Evolutionary conservation across 2,888 invertebrate species (phyloP), one percentile per base, ranked within the genome.

Genomic region (Zaprionus obscuricornis): DNA sequence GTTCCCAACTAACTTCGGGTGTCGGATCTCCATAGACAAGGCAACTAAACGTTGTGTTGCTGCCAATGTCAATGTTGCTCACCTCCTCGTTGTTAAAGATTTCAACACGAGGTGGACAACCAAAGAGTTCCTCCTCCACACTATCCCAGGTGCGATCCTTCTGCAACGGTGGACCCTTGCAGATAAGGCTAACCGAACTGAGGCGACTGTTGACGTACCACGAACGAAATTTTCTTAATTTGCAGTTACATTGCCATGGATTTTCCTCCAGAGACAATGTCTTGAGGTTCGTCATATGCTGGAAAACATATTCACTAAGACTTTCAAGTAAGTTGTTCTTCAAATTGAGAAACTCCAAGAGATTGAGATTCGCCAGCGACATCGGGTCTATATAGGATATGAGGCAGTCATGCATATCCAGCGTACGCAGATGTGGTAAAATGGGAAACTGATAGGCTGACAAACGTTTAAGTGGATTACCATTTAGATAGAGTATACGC

Each of bases 241-340:
- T 93, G 89, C 97, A 97, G 89, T 97, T 96, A 89, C 97, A 97
- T 85, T 93, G 93, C 97, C 97, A 97, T 3, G 95, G 96, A 89
- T 97, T 97, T 20, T 95, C 95, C 67, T 96, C 95, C 46, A 97
- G 90, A 7, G 94, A 93, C 22, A 97, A 91, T 1, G 96, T 95
- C 90, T 96, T 96, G 58, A 97, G 91, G 76, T 94, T 94, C 27
- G 93, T 92, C 86, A 96, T 92, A 60, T 94, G 94, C 88, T 94
- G 91, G 81, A 95, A 93, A 1, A 93, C 93, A 40, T 92, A 91
- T 58, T 93, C 93, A 7, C 93, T 93, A 27, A 96, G 89, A 79
- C 93, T 93, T 51, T 94, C 93, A 66, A 97, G 92, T 75, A 93
- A 92, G 91, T 97, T 97, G 85, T 94, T 93, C 88, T 96, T 94